Percentiles rank a stretch among this genome's conserved stretches.
These are phyloP conservation scores for Chrysopa pallens DNA, from an alignment of 1,140 invertebrate genomes.

Conservation along the genomic window DNA sequence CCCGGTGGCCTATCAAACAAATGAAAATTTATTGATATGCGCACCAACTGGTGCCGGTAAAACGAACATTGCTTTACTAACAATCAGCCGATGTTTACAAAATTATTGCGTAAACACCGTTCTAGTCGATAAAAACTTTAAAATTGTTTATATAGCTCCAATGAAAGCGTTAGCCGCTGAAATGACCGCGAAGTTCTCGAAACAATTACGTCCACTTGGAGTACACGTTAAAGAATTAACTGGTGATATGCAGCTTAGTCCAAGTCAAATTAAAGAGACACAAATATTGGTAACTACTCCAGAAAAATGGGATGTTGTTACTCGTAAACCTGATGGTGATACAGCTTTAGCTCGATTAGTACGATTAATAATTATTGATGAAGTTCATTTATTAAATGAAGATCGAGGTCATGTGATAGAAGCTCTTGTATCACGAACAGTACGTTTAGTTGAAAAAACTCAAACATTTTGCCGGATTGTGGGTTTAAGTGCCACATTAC, in stretches of 20 bases:
- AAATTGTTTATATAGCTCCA: constrained; percentile 96
- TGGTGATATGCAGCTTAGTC: constrained; percentile 95
- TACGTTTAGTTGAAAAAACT: constrained; percentile 84
- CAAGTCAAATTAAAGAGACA: constrained; percentile 84
- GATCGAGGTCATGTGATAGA: constrained; percentile 97
- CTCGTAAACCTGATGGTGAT: constrained; percentile 84
- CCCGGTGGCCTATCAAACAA: constrained; percentile 85
- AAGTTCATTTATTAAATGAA: constrained; percentile 94
- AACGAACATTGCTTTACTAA: constrained; percentile 93
- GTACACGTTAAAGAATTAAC: constrained; percentile 84
- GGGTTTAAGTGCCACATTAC: constrained; percentile 93
- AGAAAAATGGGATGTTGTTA: constrained; percentile 99
- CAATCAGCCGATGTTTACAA: constrained; percentile 49
- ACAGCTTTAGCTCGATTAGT: constrained; percentile 80
- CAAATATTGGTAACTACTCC: constrained; percentile 98
- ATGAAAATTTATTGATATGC: constrained; percentile 93
- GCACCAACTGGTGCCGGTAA: constrained; percentile 95
- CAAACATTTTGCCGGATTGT: constrained; percentile 96
- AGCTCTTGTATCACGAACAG: constrained; percentile 85
- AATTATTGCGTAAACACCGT: background rate
- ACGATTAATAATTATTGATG: constrained; percentile 92
- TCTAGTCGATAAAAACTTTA: constrained; percentile 10
- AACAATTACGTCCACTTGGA: constrained; percentile 54
- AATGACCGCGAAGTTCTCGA: constrained; percentile 91
- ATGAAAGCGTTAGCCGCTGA: constrained; percentile 99